Conservation (phyloP, 2,113 vertebrate genomes). For the Pluvianellus socialis region DNA sequence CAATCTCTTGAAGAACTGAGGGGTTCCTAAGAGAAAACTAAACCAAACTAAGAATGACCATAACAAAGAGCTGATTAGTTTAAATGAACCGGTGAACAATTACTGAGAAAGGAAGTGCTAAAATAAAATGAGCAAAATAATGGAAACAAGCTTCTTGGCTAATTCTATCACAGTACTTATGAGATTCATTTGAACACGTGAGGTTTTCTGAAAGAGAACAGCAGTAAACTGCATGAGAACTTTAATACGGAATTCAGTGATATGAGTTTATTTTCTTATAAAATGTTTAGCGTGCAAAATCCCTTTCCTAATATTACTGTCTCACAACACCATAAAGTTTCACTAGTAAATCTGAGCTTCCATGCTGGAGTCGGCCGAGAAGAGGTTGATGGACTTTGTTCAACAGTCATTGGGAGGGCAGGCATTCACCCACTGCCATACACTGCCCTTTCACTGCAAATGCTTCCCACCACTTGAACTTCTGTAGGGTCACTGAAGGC, state of each 20-base stretch:
- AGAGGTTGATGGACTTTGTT: not conserved
- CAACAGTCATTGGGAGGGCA: not conserved
- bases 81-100: not conserved
- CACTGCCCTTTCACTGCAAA: not conserved
- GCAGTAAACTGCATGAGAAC: not conserved
- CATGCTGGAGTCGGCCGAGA: not conserved
- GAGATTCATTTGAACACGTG: not conserved
- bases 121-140: constrained; percentile 9
- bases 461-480: not conserved
- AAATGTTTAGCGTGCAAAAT: not conserved
- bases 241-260: not conserved
- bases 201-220: not conserved
- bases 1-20: not conserved
- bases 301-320: not conserved
- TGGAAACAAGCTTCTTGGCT: not conserved
- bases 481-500: not conserved
- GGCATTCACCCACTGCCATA: not conserved
- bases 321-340: not conserved
- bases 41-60: not conserved
- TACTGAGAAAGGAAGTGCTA: constrained; percentile 4
- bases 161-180: not conserved
- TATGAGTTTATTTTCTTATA: not conserved
- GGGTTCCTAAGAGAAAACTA: not conserved
- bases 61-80: not conserved
- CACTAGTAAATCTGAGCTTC: not conserved